Base-by-base conservation (phyloP, 2,797 vertebrate genomes). In the Rhinichthys osculus region DNA sequence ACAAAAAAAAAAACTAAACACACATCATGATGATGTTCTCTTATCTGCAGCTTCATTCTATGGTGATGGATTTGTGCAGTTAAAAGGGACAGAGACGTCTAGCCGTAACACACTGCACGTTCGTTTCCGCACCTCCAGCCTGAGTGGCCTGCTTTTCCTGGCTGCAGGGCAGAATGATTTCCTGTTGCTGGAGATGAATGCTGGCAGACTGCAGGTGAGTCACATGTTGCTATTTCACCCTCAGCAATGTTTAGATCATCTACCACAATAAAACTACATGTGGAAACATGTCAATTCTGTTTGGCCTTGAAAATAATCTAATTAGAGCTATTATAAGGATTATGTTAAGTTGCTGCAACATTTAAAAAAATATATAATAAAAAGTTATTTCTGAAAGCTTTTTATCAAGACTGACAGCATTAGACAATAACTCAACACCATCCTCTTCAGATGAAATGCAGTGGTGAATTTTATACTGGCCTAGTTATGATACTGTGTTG, bases 1-100 rank as follows among this genome's bases (percentile, higher is more conserved):
- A 52, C 17, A 54, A 47, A 5, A 35, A n/a, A 70, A 10, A 5
- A 69, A 62, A 33, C 19, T 3, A 66, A 73, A 33, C 38, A 30
- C 76, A 4, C 5, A 57, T 78, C 35, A 72, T 52, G 19, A 3
- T 78, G 8, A 87, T 69, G n/a, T 71, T 88, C 23, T 71, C 38
- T 67, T 74, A 10, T 81, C 10, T 82, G 47, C 90, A 98, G 97
- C 95, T 88, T 98, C 97, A 54, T 98, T 99, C 94, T 98, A 96
- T 89, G 97, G 98, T 8, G 94, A 97, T 88, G 97, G 97, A 91
- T 98, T 96, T 87, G 95, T 98, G 83, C 95, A 96, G 87, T 91
- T 98, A 88, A 97, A 94, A 81, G 91, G 93, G 83, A 77, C 86
- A 35, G 96, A 98, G 90, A 89, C 92, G 59, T 96, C 93, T 50